A percentile compares a stretch with the other conserved stretches of the same genome.
phyloP scores from a whole-genome alignment of 2,797 vertebrate genomes.

The Triplophysa yarkandensis region DNA sequence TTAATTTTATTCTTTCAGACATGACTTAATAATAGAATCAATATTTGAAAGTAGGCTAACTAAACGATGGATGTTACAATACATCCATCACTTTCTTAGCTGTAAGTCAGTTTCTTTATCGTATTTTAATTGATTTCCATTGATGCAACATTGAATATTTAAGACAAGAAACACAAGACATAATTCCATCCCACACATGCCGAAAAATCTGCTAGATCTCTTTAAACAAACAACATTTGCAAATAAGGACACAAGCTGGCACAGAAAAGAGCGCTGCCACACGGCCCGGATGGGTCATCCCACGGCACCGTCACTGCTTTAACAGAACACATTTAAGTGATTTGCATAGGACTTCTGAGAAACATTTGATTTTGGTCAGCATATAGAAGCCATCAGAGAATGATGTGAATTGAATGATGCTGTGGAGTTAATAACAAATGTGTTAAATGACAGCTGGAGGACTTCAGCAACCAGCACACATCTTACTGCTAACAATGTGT shows the following conservation, averaged over 20 bases:
- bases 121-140: slow-evolving; percentile 8
- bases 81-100: background rate
- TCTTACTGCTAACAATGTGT: background rate
- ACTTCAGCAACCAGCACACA: slow-evolving; percentile 31
- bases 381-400: background rate
- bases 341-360: slow-evolving; percentile 24
- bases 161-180: slow-evolving; percentile 13
- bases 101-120: background rate
- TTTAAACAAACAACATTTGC: slow-evolving; percentile 33
- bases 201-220: slow-evolving; percentile 31
- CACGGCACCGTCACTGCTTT: slow-evolving; percentile 18
- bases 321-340: slow-evolving; percentile 31
- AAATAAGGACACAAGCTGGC: slow-evolving; percentile 32
- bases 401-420: slow-evolving; percentile 20
- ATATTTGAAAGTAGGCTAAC: background rate
- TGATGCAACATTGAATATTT: slow-evolving; percentile 30
- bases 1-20: background rate
- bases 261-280: slow-evolving; percentile 25
- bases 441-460: slow-evolving; percentile 31
- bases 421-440: background rate
- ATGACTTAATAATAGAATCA: background rate
- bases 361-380: slow-evolving; percentile 34
- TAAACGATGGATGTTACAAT: too few species aligned
- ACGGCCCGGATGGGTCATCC: slow-evolving; percentile 19
- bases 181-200: slow-evolving; percentile 10